Conservation (phyloP, 2,888 invertebrate species). For the Andricus quercusramuli region DNA sequence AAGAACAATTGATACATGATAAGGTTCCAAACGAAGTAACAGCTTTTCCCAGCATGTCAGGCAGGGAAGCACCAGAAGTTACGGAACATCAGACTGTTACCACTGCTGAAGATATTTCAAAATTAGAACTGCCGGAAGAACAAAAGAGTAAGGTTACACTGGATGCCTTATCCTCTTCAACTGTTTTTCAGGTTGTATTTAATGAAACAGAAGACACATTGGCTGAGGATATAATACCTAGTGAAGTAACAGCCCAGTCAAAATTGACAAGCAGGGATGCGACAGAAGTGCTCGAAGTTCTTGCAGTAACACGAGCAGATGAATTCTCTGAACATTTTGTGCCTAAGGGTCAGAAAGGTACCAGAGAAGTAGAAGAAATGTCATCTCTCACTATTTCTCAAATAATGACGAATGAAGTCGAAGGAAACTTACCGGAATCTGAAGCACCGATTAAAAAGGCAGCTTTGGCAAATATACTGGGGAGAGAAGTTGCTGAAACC, state of each 20-base stretch:
- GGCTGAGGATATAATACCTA: conserved; percentile 63
- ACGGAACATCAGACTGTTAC: conserved; percentile 63
- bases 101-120: conserved; percentile 61
- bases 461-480: conserved; percentile 71
- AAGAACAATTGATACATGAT: conserved; percentile 53
- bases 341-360: conserved; percentile 64
- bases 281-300: conserved; percentile 59
- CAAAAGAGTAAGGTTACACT: conserved; percentile 59
- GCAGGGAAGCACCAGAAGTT: conserved; percentile 71
- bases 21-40: conserved; percentile 69
- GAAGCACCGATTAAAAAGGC: conserved; percentile 68
- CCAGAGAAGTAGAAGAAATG: conserved; percentile 64
- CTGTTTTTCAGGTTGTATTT: conserved; percentile 60
- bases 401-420: conserved; percentile 63
- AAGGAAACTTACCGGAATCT: conserved; percentile 53
- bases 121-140: conserved; percentile 57
- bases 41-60: conserved; percentile 73
- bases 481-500: conserved; percentile 70
- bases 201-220: conserved; percentile 63
- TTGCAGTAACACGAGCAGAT: conserved; percentile 62
- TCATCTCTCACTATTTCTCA: conserved; percentile 63
- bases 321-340: conserved; percentile 63
- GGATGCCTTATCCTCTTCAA: conserved; percentile 61
- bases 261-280: conserved; percentile 70
- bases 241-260: conserved; percentile 62